Conservation (phyloP, 92 coral and sea anemone species). For the Plumapathes pennacea region DNA sequence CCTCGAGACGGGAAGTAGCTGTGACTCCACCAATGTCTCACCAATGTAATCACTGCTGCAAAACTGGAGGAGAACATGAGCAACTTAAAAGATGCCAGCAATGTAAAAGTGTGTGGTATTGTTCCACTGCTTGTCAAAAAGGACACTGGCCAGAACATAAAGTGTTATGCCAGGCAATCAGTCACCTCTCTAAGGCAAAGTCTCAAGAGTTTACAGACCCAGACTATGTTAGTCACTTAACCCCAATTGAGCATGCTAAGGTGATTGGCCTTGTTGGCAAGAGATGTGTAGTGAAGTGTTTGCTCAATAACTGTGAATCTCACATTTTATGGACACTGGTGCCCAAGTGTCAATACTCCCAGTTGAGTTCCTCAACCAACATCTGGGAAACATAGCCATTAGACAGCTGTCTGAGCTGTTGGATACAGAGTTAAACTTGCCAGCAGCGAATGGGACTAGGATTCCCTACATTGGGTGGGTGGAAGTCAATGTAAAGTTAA, state of each 20-base stretch:
- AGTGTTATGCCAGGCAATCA: constrained; percentile 37
- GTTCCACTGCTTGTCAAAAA: constrained; percentile 43
- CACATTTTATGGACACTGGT: constrained; percentile 28
- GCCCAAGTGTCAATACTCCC: constrained; percentile 34
- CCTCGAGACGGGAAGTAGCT: constrained; percentile 55
- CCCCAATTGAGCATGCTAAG: constrained; percentile 38
- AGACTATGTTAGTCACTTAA: constrained; percentile 44
- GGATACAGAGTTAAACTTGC: constrained; percentile 28
- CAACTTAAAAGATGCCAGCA: constrained; percentile 29
- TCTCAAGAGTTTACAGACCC: not conserved
- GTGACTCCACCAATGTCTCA: constrained; percentile 37
- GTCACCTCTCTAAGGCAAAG: constrained; percentile 20
- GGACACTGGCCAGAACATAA: constrained; percentile 55
- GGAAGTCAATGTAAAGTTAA: constrained; percentile 8
- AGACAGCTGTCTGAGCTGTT: too few relatives aligned
- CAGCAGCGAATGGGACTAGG: constrained; percentile 52
- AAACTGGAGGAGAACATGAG: constrained; percentile 22
- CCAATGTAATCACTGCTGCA: constrained; percentile 48
- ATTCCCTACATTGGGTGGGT: constrained; percentile 46
- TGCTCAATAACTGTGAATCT: constrained; percentile 23
- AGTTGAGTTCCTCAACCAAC: too few relatives aligned
- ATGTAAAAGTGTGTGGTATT: constrained; percentile 48
- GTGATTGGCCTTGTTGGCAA: constrained; percentile 43
- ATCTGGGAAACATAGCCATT: too few relatives aligned
- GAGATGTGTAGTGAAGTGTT: constrained; percentile 39